Percentiles rank a stretch among this genome's conserved stretches.
Evolutionary conservation across 2,888 invertebrate genomes (phyloP).

Genomic region (Trachelus stipa): DNA sequence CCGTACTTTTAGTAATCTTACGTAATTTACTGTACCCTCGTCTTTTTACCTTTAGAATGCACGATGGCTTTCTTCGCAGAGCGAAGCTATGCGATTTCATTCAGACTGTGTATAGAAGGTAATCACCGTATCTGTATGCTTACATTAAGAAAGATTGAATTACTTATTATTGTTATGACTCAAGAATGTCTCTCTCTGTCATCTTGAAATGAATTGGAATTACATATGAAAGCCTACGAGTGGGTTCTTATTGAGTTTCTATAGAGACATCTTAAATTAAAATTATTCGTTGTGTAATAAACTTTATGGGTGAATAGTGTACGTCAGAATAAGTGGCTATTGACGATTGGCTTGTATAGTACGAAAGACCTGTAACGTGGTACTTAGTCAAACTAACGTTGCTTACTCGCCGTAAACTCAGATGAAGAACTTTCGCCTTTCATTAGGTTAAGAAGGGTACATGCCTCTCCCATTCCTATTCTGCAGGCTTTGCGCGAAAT

Average conservation of each 20-base stretch:
- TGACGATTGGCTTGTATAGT: not conserved
- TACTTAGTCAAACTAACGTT: not conserved
- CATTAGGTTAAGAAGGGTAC: constrained; percentile 14
- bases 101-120: not conserved
- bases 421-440: constrained; percentile 16
- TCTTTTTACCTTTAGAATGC: not conserved
- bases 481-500: constrained; percentile 1
- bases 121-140: not conserved
- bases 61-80: not conserved
- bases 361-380: not conserved
- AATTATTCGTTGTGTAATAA: not conserved
- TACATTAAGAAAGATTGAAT: not conserved
- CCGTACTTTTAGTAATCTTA: not conserved
- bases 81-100: not conserved
- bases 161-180: not conserved
- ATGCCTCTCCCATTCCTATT: constrained; percentile 4
- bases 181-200: not conserved
- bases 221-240: not conserved
- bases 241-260: not conserved
- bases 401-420: not conserved
- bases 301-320: not conserved
- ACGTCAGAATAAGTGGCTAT: not conserved
- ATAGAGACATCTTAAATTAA: not conserved
- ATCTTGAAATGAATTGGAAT: not conserved
- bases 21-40: not conserved